Percentiles rank a stretch among this genome's conserved stretches.
These are phyloP conservation scores for Coecobrya sp. DNA, from an alignment of 2,888 invertebrate genomes.

Conservation along the genomic window DNA sequence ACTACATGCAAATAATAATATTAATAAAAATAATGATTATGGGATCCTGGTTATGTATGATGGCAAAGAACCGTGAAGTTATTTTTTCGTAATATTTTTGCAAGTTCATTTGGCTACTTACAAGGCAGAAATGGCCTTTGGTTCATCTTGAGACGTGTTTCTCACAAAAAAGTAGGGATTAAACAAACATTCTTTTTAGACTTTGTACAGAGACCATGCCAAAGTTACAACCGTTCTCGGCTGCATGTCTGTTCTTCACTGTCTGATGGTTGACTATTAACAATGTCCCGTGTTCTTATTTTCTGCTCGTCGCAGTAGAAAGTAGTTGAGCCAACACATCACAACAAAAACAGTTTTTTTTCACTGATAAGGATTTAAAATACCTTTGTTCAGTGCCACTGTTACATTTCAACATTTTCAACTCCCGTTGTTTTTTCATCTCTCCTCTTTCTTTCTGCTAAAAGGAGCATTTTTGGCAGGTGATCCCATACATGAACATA, in stretches of 20 bases:
- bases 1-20: not conserved
- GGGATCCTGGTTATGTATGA: not conserved
- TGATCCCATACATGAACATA: not conserved
- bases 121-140: not conserved
- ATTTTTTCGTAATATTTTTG: not conserved
- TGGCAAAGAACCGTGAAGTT: not conserved
- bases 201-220: not conserved
- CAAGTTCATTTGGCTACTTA: not conserved
- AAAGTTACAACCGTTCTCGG: not conserved
- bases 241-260: not conserved
- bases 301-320: not conserved
- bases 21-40: not conserved
- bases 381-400: slow-evolving; percentile 24
- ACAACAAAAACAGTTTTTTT: not conserved
- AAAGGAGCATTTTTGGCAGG: slow-evolving; percentile 29
- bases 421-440: not conserved
- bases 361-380: not conserved
- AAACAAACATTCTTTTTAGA: not conserved
- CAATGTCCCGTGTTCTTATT: not conserved
- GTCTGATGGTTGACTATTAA: not conserved
- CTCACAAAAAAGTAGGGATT: not conserved
- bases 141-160: not conserved
- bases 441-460: not conserved
- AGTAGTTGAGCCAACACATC: not conserved
- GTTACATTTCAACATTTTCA: not conserved